These are phyloP conservation scores for Exaiptasia diaphana DNA, from an alignment of 64 coral and sea anemone species.

Conservation along the genomic window DNA sequence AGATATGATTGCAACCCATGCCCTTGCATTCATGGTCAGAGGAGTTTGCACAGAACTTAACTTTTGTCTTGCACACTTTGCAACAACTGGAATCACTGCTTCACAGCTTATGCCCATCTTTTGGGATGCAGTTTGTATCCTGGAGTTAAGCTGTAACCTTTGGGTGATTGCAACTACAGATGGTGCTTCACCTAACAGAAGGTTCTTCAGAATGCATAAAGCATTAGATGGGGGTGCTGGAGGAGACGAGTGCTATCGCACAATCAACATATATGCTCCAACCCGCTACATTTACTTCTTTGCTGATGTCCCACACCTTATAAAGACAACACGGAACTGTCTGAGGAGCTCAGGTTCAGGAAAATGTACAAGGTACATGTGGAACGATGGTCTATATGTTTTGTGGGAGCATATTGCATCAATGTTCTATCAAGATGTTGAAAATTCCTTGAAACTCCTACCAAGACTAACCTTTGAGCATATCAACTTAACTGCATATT, in stretches of 20 bases:
- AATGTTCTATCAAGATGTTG: constrained; percentile 29
- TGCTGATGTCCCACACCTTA: constrained; percentile 21
- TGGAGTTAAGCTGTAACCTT: constrained; percentile 19
- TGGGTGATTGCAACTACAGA: constrained; percentile 30
- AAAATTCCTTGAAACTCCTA: constrained; percentile 27
- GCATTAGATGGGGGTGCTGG: constrained; percentile 11
- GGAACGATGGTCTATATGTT: constrained; percentile 13
- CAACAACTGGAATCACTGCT: constrained; percentile 13
- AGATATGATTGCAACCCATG: background rate
- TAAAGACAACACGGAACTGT: constrained; percentile 33
- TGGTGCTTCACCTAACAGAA: constrained; percentile 29
- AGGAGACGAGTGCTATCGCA: constrained; percentile 26
- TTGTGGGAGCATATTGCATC: constrained; percentile 32
- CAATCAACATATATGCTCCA: constrained; percentile 31
- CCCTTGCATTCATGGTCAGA: background rate
- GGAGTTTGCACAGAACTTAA: constrained; percentile 5
- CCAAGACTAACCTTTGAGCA: constrained; percentile 39
- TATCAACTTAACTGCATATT: constrained; percentile 23
- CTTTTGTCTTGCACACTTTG: background rate
- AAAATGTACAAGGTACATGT: constrained; percentile 24
- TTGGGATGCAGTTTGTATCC: constrained; percentile 31
- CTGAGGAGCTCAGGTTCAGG: constrained; percentile 28
- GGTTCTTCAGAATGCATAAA: constrained; percentile 24
- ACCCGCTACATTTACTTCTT: constrained; percentile 36
- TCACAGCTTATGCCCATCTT: constrained; percentile 4